Conservation (phyloP, 2,113 vertebrate genomes). For the Marcusenius ussheri region DNA sequence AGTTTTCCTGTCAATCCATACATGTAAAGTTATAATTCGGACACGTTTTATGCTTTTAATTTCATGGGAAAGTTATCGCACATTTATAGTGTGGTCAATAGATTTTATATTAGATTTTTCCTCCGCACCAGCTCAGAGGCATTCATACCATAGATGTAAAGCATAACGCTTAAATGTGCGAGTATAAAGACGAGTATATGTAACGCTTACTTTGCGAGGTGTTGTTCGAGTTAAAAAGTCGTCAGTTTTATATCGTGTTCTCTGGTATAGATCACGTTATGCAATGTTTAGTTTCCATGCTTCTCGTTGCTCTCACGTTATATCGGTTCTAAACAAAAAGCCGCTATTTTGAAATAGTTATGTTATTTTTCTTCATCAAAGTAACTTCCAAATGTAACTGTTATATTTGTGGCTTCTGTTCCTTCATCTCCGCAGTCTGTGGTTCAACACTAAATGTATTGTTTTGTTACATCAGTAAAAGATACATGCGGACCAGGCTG, state of each 20-base stretch:
- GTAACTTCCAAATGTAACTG: constrained; percentile 47
- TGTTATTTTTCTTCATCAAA: constrained; percentile 25
- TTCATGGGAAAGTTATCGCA: constrained; percentile 15
- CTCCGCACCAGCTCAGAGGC: constrained; percentile 58
- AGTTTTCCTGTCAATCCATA: constrained; percentile 51
- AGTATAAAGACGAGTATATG: constrained; percentile 56
- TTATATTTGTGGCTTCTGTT: constrained; percentile 54
- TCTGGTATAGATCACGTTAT: constrained; percentile 29
- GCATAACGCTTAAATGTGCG: constrained; percentile 63
- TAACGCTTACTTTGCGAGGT: constrained; percentile 60
- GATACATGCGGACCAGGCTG: constrained; percentile 80
- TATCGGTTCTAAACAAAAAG: constrained; percentile 10
- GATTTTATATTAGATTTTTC: constrained; percentile 45
- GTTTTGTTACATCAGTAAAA: constrained; percentile 89
- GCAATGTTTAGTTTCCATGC: constrained; percentile 71
- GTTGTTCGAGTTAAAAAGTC: constrained; percentile 64
- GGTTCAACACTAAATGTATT: constrained; percentile 87
- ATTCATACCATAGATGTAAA: constrained; percentile 65
- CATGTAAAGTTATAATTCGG: constrained; percentile 31
- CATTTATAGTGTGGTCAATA: constrained; percentile 30
- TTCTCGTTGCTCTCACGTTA: constrained; percentile 68
- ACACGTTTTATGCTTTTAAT: not conserved
- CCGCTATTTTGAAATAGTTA: constrained; percentile 25
- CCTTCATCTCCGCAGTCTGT: constrained; percentile 61
- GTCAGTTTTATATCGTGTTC: constrained; percentile 35